Evolutionary conservation across 1,140 invertebrate species (phyloP).

Genomic region (Anoplolepis gracilipes): DNA sequence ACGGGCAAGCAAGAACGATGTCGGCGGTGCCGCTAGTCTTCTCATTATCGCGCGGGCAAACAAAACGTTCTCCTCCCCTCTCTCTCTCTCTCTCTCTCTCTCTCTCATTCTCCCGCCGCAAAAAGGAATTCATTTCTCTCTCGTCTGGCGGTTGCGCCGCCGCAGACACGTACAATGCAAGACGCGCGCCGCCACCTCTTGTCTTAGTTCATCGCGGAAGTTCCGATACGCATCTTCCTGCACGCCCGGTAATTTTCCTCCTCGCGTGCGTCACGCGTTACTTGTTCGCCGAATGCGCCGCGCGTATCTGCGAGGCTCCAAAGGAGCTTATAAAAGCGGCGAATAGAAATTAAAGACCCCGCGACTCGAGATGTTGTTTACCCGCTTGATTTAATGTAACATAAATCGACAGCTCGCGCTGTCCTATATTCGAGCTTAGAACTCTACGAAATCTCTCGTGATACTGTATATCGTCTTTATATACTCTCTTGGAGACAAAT

Average conservation of each 20-base stretch:
- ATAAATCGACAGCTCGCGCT: too few species aligned
- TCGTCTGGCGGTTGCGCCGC: not conserved
- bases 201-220: constrained; percentile 67
- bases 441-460: not conserved
- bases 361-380: not conserved
- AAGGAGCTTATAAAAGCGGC: not conserved
- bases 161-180: constrained; percentile 11
- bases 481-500: not conserved
- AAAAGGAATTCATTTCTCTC: constrained; percentile 37
- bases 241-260: constrained; percentile 37
- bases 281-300: not conserved
- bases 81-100: not conserved
- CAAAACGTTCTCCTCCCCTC: constrained; percentile 13
- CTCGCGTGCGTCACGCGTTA: constrained; percentile 20
- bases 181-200: constrained; percentile 16
- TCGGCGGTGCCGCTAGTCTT: not conserved
- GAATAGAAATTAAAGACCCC: constrained; percentile 11
- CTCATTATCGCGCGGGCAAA: constrained; percentile 37
- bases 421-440: too few species aligned
- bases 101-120: not conserved
- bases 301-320: not conserved
- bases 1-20: not conserved
- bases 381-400: too few species aligned
- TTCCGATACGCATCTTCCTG: constrained; percentile 65
- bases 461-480: not conserved